Percentiles rank a stretch among this genome's conserved stretches.
These are phyloP conservation scores for Oreotrochilus melanogaster DNA, from an alignment of 2,113 vertebrate species.

Conservation along the genomic window DNA sequence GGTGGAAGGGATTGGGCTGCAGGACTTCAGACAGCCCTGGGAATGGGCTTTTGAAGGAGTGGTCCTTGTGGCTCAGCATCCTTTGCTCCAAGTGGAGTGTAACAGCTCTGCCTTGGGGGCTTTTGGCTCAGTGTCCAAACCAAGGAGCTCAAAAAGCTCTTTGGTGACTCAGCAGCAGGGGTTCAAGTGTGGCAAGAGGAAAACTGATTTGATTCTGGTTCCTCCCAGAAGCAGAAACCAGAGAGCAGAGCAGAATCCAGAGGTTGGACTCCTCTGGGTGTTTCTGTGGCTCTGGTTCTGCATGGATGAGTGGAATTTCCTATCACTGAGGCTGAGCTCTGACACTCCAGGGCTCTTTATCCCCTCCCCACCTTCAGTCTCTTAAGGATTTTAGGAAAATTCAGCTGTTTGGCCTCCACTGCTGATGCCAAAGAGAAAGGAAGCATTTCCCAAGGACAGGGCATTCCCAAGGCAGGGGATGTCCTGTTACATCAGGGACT, in stretches of 20 bases:
- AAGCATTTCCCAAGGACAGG: neutral
- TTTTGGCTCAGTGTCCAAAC: neutral
- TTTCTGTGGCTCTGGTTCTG: neutral
- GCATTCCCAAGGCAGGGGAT: too few relatives aligned
- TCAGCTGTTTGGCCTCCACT: neutral
- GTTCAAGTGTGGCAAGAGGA: neutral
- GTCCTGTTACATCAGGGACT: neutral
- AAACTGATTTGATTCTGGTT: neutral
- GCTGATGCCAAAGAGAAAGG: neutral
- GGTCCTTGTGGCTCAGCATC: neutral
- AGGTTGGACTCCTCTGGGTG: fast-evolving
- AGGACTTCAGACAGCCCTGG: neutral
- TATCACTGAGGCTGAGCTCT: too few relatives aligned
- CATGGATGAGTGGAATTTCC: too few relatives aligned
- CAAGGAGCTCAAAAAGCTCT: neutral
- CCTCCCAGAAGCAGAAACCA: neutral
- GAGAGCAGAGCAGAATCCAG: neutral
- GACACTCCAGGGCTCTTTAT: neutral
- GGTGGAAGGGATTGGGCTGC: too few relatives aligned
- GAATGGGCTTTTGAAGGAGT: neutral
- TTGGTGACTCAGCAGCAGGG: neutral
- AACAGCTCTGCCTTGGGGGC: neutral
- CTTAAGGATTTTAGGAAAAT: too few relatives aligned
- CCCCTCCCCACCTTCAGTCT: neutral
- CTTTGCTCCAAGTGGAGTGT: neutral